A percentile compares a stretch with the other conserved stretches of the same genome.
These are phyloP conservation scores for Atherinomorus stipes DNA, from an alignment of 2,113 vertebrate genomes.

Conservation along the genomic window DNA sequence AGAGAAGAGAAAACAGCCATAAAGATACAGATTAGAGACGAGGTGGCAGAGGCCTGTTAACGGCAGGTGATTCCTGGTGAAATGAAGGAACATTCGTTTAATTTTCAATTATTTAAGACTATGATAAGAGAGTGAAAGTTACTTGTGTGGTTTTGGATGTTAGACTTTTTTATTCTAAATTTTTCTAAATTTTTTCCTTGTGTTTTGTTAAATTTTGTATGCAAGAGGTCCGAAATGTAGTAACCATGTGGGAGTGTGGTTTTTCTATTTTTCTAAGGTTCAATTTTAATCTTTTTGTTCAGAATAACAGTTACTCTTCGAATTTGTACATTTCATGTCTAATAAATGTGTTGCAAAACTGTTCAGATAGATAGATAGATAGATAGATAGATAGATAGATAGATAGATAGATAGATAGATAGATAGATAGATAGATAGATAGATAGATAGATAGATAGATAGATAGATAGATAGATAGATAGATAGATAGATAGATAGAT, in stretches of 20 bases:
- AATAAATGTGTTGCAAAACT: no score
- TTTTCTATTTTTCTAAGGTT: background rate
- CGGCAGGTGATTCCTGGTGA: slow-evolving; percentile 32
- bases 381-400: slow-evolving; percentile 18
- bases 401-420: background rate
- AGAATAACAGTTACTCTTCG: no score
- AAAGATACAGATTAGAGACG: slow-evolving; percentile 30
- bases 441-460: slow-evolving; percentile 19
- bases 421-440: background rate
- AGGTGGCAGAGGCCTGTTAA: slow-evolving; percentile 33
- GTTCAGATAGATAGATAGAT: background rate
- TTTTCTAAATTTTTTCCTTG: no score
- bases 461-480: slow-evolving; percentile 3
- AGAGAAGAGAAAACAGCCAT: slow-evolving; percentile 23
- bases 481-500: slow-evolving; percentile 11
- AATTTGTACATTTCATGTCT: no score
- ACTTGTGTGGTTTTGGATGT: background rate
- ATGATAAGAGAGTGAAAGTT: slow-evolving; percentile 6
- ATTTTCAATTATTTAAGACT: slow-evolving; percentile 24
- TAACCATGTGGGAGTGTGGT: no score
- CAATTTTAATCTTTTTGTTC: no score
- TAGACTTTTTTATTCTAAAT: background rate
- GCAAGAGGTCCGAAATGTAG: no score
- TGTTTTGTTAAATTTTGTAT: no score
- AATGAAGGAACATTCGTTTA: slow-evolving; percentile 32